A percentile compares a stretch with the other conserved stretches of the same genome.
phyloP scores from a whole-genome alignment of 2,113 vertebrate genomes.

The Dendrocopos noguchii region DNA sequence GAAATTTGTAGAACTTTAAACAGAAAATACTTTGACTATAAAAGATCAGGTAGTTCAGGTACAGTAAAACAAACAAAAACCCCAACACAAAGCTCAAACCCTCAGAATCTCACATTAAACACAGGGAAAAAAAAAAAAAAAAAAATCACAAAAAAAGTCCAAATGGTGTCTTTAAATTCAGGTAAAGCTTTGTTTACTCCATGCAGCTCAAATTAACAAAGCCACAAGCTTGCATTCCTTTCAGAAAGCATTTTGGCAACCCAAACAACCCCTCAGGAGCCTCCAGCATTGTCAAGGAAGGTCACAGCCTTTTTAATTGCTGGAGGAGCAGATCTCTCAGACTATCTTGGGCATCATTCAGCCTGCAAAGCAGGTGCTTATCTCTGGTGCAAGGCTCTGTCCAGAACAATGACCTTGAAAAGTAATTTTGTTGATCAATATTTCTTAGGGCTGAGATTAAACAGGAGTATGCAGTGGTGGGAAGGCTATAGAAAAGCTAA shows the following conservation, averaged over 20 bases:
- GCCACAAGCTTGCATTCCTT: fast-evolving
- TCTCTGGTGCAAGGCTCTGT: neutral
- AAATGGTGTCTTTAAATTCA: neutral
- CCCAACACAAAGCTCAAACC: too few species aligned
- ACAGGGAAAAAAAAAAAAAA: neutral
- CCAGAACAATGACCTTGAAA: constrained; percentile 54
- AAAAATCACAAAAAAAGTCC: neutral
- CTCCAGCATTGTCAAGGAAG: neutral
- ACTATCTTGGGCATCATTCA: fast-evolving
- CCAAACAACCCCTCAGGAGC: fast-evolving
- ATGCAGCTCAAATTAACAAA: neutral
- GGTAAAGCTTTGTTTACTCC: neutral
- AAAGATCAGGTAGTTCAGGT: fast-evolving
- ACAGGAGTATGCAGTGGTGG: neutral
- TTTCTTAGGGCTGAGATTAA: constrained; percentile 48
- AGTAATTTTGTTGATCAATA: constrained; percentile 72
- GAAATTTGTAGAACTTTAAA: neutral
- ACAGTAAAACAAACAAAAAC: neutral
- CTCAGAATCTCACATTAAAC: neutral
- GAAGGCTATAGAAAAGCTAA: neutral
- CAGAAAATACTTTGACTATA: neutral
- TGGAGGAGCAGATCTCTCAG: neutral
- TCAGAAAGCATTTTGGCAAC: neutral
- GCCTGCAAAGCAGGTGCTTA: neutral
- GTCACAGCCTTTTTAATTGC: fast-evolving